Evolutionary conservation across 30 jellyfish, hydroid and myxozoan species (phyloP), one percentile per base, ranked within the genome.

Genomic region (Aurelia sp.): DNA sequence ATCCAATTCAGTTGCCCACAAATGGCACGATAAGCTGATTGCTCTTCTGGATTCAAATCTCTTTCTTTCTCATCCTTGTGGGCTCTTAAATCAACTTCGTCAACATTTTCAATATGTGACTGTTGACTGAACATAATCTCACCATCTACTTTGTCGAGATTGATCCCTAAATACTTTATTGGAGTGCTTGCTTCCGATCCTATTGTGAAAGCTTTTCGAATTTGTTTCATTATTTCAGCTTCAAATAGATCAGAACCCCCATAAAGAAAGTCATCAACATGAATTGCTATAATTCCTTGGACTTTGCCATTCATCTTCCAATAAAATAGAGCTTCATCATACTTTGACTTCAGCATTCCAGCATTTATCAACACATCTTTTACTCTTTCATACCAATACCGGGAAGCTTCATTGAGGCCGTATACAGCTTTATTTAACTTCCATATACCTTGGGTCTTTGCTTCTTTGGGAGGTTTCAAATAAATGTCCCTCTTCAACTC

Each of bases 381-480:
- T 53, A 77, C 82, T 18, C 88, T 77, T 37, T 37, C 48, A 37
- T 37, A 37, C 48, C 59, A 17, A 30, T 27, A 27, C 40, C 84
- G 71, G 44, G 90, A 64, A 31, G 90, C 81, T 48, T 61, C 70
- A 62, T 79, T 79, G 8, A 79, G 71, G 62, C 90, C 90, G 21
- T 79, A 79, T 30, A 79, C 81, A 23, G 65, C 82, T 61, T 40
- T 79, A 67, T 79, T 61, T 64, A 79, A 84, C 50, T 79, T 63
- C 90, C 90, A 79, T 60, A 61, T 41, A 35, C 64, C 62, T 6
- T 76, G 62, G 75, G 76, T 62, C 62, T 40, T 76, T 59, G 87
- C 87, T 76, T 76, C 87, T 31, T 52, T 59, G 11, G 87, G 87
- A 12, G 87, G 87, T 59, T 76, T 59, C 74, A 76, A 35, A 76